phyloP scores from a whole-genome alignment of 1,140 invertebrate genomes.

The Bombus breviceps region DNA sequence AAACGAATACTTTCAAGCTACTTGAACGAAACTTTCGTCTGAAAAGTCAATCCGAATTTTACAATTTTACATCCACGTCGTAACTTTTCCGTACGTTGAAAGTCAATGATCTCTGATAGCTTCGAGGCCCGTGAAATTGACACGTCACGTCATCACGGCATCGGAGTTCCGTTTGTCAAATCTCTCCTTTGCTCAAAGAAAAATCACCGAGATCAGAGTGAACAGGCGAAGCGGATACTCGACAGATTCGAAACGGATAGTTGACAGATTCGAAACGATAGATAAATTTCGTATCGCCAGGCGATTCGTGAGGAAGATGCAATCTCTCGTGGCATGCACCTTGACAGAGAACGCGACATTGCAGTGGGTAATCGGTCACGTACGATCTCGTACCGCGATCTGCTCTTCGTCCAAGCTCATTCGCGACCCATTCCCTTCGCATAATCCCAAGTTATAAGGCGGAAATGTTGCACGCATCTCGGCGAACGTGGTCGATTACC shows the following conservation, averaged over 20 bases:
- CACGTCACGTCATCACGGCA: background rate
- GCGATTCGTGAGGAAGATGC: slow-evolving; percentile 24
- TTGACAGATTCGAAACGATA: slow-evolving; percentile 19
- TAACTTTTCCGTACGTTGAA: too few species aligned
- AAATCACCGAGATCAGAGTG: background rate
- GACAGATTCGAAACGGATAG: background rate
- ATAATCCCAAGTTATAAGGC: slow-evolving; percentile 28
- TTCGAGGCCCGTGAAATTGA: background rate
- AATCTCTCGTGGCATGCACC: slow-evolving; percentile 21
- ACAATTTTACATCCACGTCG: too few species aligned
- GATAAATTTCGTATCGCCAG: slow-evolving; percentile 33
- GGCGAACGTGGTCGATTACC: slow-evolving; percentile 16
- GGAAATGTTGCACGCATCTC: slow-evolving; percentile 27
- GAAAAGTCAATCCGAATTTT: too few species aligned
- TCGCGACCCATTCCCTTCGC: background rate
- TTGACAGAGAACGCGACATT: slow-evolving; percentile 51
- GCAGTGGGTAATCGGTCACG: slow-evolving; percentile 36
- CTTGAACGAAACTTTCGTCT: too few species aligned
- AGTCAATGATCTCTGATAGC: background rate
- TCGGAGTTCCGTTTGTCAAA: background rate
- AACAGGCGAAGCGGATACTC: background rate
- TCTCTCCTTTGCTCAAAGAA: background rate
- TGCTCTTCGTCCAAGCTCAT: slow-evolving; percentile 15
- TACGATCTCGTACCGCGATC: slow-evolving; percentile 40
- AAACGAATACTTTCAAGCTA: too few species aligned